These are phyloP conservation scores for Antennarius maculatus DNA, from an alignment of 2,797 vertebrate species.

Conservation along the genomic window DNA sequence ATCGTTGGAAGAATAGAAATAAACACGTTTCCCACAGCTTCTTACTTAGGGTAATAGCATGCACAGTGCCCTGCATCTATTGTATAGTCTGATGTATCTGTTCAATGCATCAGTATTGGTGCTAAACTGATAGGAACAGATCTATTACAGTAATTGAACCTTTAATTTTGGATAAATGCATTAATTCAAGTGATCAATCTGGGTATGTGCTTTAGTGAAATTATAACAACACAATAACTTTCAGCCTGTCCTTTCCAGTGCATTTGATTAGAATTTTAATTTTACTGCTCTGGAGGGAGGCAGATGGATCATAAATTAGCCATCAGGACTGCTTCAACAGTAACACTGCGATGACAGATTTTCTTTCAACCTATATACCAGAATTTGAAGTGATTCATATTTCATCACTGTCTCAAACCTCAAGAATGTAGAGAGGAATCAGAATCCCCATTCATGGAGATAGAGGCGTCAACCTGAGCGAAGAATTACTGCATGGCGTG, in stretches of 20 bases:
- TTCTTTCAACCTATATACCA: slow-evolving; percentile 41
- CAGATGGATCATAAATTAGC: slow-evolving; percentile 69
- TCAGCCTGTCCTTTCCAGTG: slow-evolving; percentile 13
- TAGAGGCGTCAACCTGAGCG: neutral
- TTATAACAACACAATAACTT: neutral
- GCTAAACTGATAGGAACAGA: neutral
- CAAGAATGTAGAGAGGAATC: slow-evolving; percentile 38
- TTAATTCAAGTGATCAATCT: neutral
- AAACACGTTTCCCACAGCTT: neutral
- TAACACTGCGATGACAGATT: slow-evolving; percentile 52
- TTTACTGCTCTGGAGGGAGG: slow-evolving; percentile 29
- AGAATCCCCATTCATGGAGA: slow-evolving; percentile 30
- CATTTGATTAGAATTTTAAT: slow-evolving; percentile 46
- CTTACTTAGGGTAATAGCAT: neutral
- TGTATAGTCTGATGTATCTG: neutral
- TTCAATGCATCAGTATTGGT: neutral
- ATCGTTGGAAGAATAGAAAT: neutral
- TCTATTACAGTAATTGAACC: neutral
- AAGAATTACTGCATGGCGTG: slow-evolving; percentile 43
- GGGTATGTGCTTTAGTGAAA: slow-evolving; percentile 7
- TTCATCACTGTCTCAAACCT: slow-evolving; percentile 45
- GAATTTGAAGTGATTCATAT: slow-evolving; percentile 47
- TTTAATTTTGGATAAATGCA: neutral
- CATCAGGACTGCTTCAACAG: slow-evolving; percentile 37
- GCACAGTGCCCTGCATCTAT: neutral